phyloP scores from a whole-genome alignment of 2,888 invertebrate genomes.

The Leptarthrus brevirostris region DNA sequence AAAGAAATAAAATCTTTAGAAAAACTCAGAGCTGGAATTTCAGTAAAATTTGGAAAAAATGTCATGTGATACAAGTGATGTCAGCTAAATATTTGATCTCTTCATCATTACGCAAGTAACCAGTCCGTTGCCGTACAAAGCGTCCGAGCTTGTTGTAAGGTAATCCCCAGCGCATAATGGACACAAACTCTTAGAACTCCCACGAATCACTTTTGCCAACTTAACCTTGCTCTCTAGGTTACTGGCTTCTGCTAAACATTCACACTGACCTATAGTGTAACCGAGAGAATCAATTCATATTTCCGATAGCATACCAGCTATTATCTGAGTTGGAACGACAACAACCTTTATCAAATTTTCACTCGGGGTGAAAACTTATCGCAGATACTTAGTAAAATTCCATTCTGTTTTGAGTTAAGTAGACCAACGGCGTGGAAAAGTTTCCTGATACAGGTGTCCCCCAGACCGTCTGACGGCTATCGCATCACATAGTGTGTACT shows the following conservation, averaged over 20 bases:
- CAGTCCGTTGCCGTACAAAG: neutral
- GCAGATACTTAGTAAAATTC: conserved; percentile 36
- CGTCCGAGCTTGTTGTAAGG: neutral
- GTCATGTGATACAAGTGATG: neutral
- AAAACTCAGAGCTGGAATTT: no score
- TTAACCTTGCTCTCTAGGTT: neutral
- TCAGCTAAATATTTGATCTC: neutral
- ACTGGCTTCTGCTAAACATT: neutral
- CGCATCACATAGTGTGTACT: neutral
- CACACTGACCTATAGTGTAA: neutral
- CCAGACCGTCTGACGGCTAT: neutral
- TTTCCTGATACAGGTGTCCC: neutral
- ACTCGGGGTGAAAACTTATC: conserved; percentile 29
- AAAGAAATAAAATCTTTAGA: no score
- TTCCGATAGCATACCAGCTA: neutral
- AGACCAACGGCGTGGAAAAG: conserved; percentile 32
- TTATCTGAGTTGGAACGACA: conserved; percentile 14
- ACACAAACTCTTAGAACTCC: neutral
- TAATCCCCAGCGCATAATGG: neutral
- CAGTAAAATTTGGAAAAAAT: neutral
- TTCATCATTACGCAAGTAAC: neutral
- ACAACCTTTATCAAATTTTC: conserved; percentile 40
- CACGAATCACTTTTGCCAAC: neutral
- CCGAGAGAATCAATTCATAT: neutral
- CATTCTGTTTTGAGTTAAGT: conserved; percentile 34